These are phyloP conservation scores for Eristalis tenax DNA, from an alignment of 2,888 invertebrate species.

Conservation along the genomic window DNA sequence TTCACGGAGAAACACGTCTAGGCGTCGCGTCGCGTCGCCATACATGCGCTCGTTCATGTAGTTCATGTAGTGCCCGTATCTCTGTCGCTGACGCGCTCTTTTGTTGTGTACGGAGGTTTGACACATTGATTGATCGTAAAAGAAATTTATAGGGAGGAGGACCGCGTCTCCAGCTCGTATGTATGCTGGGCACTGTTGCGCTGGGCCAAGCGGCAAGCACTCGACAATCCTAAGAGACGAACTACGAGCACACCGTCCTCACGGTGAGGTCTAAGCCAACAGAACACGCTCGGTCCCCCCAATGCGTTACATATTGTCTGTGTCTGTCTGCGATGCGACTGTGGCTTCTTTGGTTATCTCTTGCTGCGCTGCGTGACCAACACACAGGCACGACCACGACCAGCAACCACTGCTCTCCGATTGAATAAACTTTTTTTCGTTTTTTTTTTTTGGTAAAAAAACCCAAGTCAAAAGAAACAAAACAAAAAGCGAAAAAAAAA, in stretches of 20 bases:
- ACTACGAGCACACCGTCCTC: neutral
- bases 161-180: constrained; percentile 11
- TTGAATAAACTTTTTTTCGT: constrained; percentile 8
- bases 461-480: constrained; percentile 10
- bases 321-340: constrained; percentile 20
- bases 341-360: constrained; percentile 49
- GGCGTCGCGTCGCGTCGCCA: neutral
- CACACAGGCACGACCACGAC: constrained; percentile 11
- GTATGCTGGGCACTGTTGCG: constrained; percentile 27
- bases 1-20: constrained; percentile 1
- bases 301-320: neutral
- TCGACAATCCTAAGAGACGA: constrained; percentile 34
- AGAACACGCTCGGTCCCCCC: neutral
- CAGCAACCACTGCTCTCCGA: neutral
- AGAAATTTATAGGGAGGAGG: constrained; percentile 50
- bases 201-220: constrained; percentile 11
- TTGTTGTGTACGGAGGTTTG: constrained; percentile 34
- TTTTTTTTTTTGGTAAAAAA: neutral
- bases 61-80: neutral
- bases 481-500: constrained; percentile 10
- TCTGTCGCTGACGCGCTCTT: constrained; percentile 16
- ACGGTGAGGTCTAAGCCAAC: neutral
- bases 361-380: constrained; percentile 22
- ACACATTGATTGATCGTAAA: constrained; percentile 64
- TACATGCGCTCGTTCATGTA: constrained; percentile 34